These are phyloP conservation scores for Cantharis rustica DNA, from an alignment of 2,888 invertebrate species.

Conservation along the genomic window DNA sequence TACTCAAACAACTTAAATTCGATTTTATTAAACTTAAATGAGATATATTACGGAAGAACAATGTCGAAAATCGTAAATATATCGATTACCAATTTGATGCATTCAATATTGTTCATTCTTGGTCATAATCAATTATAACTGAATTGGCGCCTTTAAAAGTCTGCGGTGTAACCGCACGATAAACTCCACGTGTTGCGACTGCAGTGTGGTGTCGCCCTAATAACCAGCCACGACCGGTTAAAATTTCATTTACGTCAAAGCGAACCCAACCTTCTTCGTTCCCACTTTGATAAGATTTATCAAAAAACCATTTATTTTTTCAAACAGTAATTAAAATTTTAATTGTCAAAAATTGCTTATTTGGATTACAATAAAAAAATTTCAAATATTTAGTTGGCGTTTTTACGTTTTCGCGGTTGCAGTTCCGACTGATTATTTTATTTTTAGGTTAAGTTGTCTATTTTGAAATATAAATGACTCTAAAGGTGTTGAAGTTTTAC, in stretches of 20 bases:
- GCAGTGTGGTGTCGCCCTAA: neutral
- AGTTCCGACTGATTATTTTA: neutral
- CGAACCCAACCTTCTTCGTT: neutral
- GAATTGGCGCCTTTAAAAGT: neutral
- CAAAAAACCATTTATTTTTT: neutral
- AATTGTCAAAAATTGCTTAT: neutral
- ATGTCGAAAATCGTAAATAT: too few relatives aligned
- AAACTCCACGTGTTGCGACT: neutral
- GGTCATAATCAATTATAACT: neutral
- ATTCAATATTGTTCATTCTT: too few relatives aligned
- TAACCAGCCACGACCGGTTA: neutral
- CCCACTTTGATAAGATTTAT: neutral
- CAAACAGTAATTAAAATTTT: neutral
- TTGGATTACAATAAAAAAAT: neutral
- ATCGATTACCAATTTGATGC: too few relatives aligned
- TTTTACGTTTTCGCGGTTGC: neutral
- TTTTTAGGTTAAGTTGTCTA: conserved; percentile 11
- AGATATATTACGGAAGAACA: too few relatives aligned
- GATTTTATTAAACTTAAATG: too few relatives aligned
- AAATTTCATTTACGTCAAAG: neutral
- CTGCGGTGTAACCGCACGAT: neutral
- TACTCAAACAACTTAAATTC: too few relatives aligned
- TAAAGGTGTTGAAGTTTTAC: conserved; percentile 19
- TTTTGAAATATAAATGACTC: conserved; percentile 1
- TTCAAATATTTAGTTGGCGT: neutral